phyloP scores from a whole-genome alignment of 37 sponge, comb jelly and placozoan genomes.

The Oopsacas minuta region DNA sequence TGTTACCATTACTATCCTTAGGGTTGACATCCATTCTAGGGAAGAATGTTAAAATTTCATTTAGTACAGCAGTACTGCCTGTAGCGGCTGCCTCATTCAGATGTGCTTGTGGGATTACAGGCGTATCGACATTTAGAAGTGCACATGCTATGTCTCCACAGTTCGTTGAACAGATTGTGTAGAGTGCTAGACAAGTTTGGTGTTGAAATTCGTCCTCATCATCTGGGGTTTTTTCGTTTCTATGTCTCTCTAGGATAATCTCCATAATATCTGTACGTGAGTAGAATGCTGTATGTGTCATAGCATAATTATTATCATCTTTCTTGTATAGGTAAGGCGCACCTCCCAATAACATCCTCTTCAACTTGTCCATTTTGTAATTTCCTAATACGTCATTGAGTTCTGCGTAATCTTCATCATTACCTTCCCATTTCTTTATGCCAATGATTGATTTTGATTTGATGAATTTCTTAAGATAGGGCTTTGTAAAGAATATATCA shows the following conservation, averaged over 20 bases:
- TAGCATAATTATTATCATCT: neutral
- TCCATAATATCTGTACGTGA: neutral
- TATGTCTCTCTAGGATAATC: neutral
- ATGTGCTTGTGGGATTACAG: neutral
- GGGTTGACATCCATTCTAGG: neutral
- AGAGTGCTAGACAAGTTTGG: neutral
- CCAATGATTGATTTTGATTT: neutral
- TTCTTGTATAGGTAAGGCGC: neutral
- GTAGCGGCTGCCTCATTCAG: neutral
- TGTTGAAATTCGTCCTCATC: neutral
- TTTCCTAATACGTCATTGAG: neutral
- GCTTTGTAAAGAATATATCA: neutral
- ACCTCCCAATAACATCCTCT: neutral
- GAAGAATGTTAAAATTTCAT: neutral
- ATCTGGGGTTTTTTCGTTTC: neutral
- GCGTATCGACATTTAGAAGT: neutral
- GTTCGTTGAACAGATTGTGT: neutral
- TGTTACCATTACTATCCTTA: neutral
- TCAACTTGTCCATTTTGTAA: neutral
- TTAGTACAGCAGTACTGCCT: neutral
- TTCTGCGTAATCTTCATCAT: neutral
- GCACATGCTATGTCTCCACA: neutral
- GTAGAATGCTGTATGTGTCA: neutral
- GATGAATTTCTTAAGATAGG: neutral
- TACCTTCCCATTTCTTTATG: neutral